Conservation (phyloP, 2,113 vertebrate species). For the Xyrauchen texanus region DNA sequence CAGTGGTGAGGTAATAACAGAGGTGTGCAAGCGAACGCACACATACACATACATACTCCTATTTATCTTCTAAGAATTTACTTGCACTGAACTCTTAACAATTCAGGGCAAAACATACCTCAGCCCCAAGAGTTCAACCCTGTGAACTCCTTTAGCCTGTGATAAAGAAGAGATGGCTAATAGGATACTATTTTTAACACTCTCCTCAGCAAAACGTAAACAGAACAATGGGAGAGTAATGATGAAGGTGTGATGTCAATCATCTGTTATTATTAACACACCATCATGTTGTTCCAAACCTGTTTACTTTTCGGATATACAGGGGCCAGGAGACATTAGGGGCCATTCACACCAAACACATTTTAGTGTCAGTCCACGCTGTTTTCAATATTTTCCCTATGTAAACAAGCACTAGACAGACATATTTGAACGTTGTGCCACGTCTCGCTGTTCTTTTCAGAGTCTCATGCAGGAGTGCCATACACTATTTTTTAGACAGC, state of each 20-base stretch:
- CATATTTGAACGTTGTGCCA: too few relatives aligned
- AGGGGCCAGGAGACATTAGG: too few relatives aligned
- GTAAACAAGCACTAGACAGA: too few relatives aligned
- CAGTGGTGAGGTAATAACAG: constrained; percentile 44
- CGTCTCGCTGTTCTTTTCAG: too few relatives aligned
- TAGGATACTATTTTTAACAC: too few relatives aligned
- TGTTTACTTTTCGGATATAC: not conserved
- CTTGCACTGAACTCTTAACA: not conserved
- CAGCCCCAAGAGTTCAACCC: not conserved
- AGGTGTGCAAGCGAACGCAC: not conserved
- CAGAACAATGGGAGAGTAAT: not conserved
- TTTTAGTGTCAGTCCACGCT: too few relatives aligned
- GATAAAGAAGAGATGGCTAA: not conserved
- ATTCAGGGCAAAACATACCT: not conserved
- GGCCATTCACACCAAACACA: too few relatives aligned
- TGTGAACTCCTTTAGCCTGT: not conserved
- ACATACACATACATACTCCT: not conserved
- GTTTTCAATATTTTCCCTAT: too few relatives aligned
- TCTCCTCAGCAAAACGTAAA: not conserved
- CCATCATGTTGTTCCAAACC: not conserved
- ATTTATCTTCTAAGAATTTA: constrained; percentile 22
- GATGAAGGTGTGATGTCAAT: not conserved
- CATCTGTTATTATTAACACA: too few relatives aligned
- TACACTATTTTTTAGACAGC: too few relatives aligned
- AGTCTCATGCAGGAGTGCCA: too few relatives aligned